Evolutionary conservation across 2,113 vertebrate species (phyloP).

Genomic region (Tyrannus savana): DNA sequence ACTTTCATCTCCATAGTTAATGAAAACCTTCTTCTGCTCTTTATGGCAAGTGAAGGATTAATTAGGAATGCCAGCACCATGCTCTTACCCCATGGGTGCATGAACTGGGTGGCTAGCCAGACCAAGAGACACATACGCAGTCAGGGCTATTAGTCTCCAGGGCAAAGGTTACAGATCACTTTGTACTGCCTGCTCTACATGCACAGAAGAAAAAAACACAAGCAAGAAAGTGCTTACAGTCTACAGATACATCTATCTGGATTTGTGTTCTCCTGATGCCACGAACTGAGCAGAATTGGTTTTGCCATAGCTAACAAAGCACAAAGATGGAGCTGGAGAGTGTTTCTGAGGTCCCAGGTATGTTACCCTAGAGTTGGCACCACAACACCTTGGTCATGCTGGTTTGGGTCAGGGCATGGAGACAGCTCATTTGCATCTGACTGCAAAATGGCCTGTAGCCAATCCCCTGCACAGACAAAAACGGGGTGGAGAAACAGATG

Average conservation of each 20-base stretch:
- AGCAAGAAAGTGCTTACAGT: accelerated
- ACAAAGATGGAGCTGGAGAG: neutral
- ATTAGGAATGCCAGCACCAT: neutral
- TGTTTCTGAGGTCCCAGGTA: neutral
- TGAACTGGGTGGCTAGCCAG: neutral
- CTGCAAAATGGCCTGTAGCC: neutral
- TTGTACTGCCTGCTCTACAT: neutral
- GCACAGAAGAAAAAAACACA: neutral
- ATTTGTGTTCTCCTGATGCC: neutral
- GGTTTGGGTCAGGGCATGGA: neutral
- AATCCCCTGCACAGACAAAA: neutral
- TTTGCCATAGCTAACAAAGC: neutral
- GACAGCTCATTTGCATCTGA: neutral
- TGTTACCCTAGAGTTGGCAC: neutral
- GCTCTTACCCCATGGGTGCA: accelerated
- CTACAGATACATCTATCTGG: neutral
- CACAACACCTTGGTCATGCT: neutral
- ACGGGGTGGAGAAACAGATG: constrained; percentile 19
- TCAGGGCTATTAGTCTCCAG: neutral
- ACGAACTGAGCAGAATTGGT: accelerated
- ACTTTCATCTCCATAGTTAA: neutral
- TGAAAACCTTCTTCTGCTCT: neutral
- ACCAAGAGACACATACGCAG: accelerated
- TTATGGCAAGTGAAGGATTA: neutral
- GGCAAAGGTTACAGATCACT: neutral